phyloP scores from a whole-genome alignment of 2,113 vertebrate species.

The Lipophrys pholis region DNA sequence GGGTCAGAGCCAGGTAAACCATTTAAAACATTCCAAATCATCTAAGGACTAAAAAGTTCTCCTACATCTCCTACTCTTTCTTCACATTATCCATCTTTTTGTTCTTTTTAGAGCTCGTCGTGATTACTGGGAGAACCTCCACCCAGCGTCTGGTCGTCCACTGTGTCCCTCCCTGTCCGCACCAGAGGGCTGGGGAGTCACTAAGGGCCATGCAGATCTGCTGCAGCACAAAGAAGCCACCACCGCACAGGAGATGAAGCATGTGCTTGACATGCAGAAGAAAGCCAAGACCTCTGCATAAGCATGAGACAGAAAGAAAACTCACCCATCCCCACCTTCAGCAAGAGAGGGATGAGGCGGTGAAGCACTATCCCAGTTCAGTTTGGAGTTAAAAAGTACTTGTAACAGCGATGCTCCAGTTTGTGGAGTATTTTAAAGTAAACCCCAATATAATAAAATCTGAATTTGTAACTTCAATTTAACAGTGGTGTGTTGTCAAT shows the following conservation, averaged over 20 bases:
- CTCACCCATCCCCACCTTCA: background rate
- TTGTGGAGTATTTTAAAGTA: conserved; percentile 26
- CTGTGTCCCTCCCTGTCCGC: conserved; percentile 86
- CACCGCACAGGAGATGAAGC: conserved; percentile 85
- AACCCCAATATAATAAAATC: conserved; percentile 53
- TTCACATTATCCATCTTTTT: background rate
- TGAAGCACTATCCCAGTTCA: conserved; percentile 11
- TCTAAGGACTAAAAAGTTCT: background rate
- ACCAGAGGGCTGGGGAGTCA: conserved; percentile 91
- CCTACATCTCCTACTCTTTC: conserved; percentile 71
- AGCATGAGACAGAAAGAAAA: conserved; percentile 2
- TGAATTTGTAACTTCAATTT: conserved; percentile 28
- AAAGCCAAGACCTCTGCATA: conserved; percentile 70
- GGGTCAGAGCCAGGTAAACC: conserved; percentile 85
- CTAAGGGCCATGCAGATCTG: conserved; percentile 88
- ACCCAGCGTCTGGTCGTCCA: conserved; percentile 89
- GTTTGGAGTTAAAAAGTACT: conserved; percentile 43
- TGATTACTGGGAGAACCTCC: conserved; percentile 90
- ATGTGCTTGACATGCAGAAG: conserved; percentile 81
- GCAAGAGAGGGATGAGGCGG: background rate
- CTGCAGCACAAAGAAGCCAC: conserved; percentile 93
- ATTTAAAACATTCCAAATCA: background rate
- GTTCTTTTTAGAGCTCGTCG: conserved; percentile 79
- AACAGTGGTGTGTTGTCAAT: background rate
- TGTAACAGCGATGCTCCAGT: conserved; percentile 49